Evolutionary conservation across 1,140 invertebrate species (phyloP), one percentile per base, ranked within the genome.

Genomic region (Andricus grossulariae): DNA sequence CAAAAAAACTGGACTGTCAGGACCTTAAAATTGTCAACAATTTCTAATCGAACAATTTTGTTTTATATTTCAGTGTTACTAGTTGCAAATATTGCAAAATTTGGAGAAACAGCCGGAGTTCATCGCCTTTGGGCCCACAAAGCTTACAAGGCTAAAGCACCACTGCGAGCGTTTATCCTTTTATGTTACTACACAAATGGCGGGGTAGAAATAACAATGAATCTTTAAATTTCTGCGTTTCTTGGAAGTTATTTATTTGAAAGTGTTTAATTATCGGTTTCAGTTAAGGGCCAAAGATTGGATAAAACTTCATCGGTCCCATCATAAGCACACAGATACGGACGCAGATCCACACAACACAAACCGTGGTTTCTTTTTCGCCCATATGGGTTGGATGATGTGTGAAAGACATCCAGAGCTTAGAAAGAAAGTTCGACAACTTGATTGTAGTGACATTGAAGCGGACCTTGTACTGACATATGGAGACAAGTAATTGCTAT

Each of bases 351-450:
- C 97, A 0, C 97, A 98, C 86, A 96, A 98, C 86, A 95, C 94
- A 10, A 94, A 94, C 52, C 92, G 97, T 15, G 97, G 97, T 0
- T 97, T 98, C 90, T 98, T 98, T 91, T 98, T 98, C 90, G 92
- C 97, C 0, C 97, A 98, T 84, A 94, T 98, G 45, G 97, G 97
- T 2, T 98, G 97, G 97, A 91, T 98, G 81, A 94, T 96, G 94
- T 93, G 94, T 91, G 92, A 93, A 72, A 98, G 98, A 89, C 97
- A 97, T 90, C 96, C 96, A 0, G 94, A 97, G 74, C 96, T 98
- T 1, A 92, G 94, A 39, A 91, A 88, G 19, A 95, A 94, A 82
- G 97, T 97, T 8, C 92, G 91, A 18, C 91, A 93, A 75, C 91
- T 98, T 15, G 96, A 98, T 88, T 93, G 98, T 90, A 94, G 91